Percentiles rank a stretch among this genome's conserved stretches.
These are phyloP conservation scores for Vombatus ursinus DNA, from an alignment of 2,113 vertebrate species.

Conservation along the genomic window DNA sequence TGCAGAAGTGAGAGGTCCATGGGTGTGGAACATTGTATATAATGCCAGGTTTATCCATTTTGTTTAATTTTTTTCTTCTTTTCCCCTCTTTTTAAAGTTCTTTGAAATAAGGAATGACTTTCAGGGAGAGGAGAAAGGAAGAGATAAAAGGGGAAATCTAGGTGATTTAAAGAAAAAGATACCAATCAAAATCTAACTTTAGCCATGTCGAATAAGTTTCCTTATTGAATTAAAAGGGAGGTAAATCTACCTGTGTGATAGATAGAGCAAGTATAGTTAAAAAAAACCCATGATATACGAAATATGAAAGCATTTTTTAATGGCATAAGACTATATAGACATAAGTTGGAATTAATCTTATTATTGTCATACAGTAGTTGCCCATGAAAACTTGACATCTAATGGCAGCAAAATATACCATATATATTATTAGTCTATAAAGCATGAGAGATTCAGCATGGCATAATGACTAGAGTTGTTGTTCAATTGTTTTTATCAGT, in stretches of 20 bases:
- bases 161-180: not conserved
- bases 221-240: not conserved
- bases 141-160: not conserved
- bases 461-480: not conserved
- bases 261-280: not conserved
- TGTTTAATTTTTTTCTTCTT: not conserved
- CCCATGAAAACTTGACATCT: not conserved
- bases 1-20: not conserved
- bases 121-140: not conserved
- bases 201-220: not conserved
- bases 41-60: not conserved
- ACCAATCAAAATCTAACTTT: not conserved
- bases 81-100: not conserved
- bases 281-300: not conserved
- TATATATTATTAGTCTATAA: not conserved
- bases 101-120: not conserved
- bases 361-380: not conserved
- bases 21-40: not conserved
- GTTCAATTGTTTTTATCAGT: not conserved
- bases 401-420: not conserved
- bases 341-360: not conserved
- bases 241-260: not conserved
- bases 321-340: not conserved
- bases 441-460: not conserved
- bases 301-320: not conserved